Evolutionary conservation across 2,113 vertebrate species (phyloP).

Genomic region (Clarias batrachus): DNA sequence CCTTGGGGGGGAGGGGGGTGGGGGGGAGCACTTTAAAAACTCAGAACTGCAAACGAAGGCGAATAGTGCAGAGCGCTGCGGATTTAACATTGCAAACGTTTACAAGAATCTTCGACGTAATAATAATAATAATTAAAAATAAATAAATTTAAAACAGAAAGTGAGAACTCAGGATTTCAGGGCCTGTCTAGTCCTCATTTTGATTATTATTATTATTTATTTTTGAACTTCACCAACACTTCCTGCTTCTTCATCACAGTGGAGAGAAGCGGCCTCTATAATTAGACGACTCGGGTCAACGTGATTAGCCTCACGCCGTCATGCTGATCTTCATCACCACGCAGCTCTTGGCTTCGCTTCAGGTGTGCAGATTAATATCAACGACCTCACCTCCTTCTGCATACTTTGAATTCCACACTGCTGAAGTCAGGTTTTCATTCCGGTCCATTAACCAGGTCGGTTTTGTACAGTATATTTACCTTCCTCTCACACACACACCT

Average conservation of each 20-base stretch:
- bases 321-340: conserved; percentile 40
- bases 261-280: conserved; percentile 40
- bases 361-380: background rate
- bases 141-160: background rate
- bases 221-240: conserved; percentile 11
- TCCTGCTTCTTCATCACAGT: conserved; percentile 4
- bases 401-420: background rate
- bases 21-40: background rate
- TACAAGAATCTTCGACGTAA: background rate
- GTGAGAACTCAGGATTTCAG: background rate
- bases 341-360: background rate
- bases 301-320: conserved; percentile 48
- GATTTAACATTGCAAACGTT: background rate
- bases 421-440: background rate
- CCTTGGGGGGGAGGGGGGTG: background rate
- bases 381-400: background rate
- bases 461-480: background rate
- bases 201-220: background rate
- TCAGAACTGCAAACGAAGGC: background rate
- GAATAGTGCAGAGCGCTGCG: background rate
- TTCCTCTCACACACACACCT: background rate
- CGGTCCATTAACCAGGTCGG: background rate
- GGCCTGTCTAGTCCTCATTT: background rate
- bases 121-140: background rate
- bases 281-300: conserved; percentile 47